Conservation (phyloP, 2,797 vertebrate genomes). For the Amphiprion clarkii region DNA sequence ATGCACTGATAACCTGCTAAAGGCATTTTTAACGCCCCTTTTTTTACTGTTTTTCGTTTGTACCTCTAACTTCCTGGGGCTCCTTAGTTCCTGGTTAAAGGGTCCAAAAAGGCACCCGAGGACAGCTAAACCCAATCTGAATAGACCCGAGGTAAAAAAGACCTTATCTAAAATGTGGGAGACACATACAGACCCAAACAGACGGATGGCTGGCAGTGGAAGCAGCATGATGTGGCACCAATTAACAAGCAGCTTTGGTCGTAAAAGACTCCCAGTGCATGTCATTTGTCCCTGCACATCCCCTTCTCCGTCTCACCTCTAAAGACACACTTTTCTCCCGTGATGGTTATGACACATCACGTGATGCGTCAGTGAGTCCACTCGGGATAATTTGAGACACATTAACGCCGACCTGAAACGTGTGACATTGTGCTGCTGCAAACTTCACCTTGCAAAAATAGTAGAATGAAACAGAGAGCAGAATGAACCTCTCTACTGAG, state of each 20-base stretch:
- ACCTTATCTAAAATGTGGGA: neutral
- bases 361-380: neutral
- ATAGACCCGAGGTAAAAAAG: neutral
- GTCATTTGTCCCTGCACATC: neutral
- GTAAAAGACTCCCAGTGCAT: neutral
- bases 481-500: neutral
- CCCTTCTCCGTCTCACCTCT: neutral
- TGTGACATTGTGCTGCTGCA: neutral
- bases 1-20: neutral
- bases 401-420: neutral
- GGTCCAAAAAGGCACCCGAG: neutral
- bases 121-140: neutral
- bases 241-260: neutral
- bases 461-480: neutral
- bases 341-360: neutral
- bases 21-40: neutral
- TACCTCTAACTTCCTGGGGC: neutral
- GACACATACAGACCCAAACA: neutral
- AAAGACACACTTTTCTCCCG: neutral
- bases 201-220: neutral
- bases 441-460: neutral
- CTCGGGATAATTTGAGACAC: neutral
- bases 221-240: neutral
- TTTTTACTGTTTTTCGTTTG: too few species aligned
- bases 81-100: too few species aligned